phyloP scores from a whole-genome alignment of 2,888 invertebrate genomes.

The Tridacna gigas region DNA sequence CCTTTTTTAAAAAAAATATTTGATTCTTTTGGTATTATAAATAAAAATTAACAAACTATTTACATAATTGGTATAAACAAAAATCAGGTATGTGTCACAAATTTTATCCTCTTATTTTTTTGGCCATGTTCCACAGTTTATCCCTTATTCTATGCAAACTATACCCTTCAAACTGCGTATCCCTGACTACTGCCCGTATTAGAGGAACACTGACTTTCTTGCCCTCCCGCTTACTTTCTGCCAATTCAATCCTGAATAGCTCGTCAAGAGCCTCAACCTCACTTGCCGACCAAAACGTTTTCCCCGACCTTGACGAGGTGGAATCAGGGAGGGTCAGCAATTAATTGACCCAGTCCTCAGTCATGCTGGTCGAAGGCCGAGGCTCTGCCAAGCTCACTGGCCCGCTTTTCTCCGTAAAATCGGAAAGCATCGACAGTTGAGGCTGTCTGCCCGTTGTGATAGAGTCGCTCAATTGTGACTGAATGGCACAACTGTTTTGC shows the following conservation, averaged over 20 bases:
- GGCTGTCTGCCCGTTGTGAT: neutral
- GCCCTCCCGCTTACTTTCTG: neutral
- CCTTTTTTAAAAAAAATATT: too few relatives aligned
- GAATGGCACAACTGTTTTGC: neutral
- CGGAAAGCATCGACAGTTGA: neutral
- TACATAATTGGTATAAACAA: too few relatives aligned
- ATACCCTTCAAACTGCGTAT: neutral
- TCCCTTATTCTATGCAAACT: neutral
- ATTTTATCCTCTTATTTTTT: too few relatives aligned
- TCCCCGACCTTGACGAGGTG: neutral
- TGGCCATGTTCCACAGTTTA: neutral
- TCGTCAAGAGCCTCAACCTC: neutral
- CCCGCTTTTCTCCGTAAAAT: neutral
- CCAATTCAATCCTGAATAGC: neutral
- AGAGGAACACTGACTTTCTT: neutral
- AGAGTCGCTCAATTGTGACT: neutral
- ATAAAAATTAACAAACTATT: too few relatives aligned
- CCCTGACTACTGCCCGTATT: neutral
- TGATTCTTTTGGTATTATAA: too few relatives aligned
- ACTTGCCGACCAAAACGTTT: neutral
- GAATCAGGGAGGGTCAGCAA: neutral
- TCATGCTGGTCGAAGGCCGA: neutral
- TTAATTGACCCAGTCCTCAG: neutral
- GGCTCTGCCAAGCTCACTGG: neutral
- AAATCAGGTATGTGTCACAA: too few relatives aligned